Conservation (phyloP, 1,140 invertebrate genomes). For the Mercenaria mercenaria region DNA sequence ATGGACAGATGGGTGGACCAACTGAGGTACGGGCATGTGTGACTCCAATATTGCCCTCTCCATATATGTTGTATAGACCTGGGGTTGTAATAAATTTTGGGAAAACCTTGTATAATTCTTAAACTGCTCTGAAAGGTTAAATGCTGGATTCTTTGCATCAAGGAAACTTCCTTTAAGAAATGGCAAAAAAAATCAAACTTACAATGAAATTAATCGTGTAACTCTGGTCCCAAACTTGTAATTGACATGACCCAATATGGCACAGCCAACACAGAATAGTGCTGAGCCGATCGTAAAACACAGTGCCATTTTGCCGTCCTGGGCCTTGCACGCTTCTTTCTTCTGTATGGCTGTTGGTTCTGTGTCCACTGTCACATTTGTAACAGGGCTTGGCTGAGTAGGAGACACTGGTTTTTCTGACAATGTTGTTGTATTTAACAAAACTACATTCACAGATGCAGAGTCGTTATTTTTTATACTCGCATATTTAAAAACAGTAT, state of each 20-base stretch:
- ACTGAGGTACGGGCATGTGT: too few relatives aligned
- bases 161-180: too few relatives aligned
- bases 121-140: too few relatives aligned
- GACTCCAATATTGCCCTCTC: too few relatives aligned
- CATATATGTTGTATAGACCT: too few relatives aligned
- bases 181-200: too few relatives aligned
- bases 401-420: background rate
- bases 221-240: constrained; percentile 75
- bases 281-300: constrained; percentile 73
- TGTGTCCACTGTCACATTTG: background rate
- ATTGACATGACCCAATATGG: constrained; percentile 73
- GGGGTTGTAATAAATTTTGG: too few relatives aligned
- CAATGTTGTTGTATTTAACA: background rate
- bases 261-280: constrained; percentile 76
- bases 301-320: constrained; percentile 68
- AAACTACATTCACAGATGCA: background rate
- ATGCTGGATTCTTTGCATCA: too few relatives aligned
- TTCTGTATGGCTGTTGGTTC: background rate
- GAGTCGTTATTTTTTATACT: background rate
- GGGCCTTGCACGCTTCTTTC: constrained; percentile 45
- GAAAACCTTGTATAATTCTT: too few relatives aligned
- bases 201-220: constrained; percentile 73
- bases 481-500: background rate
- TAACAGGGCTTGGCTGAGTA: background rate
- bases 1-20: too few relatives aligned